Conservation (phyloP, 2,113 vertebrate species). For the Chunga burmeisteri region DNA sequence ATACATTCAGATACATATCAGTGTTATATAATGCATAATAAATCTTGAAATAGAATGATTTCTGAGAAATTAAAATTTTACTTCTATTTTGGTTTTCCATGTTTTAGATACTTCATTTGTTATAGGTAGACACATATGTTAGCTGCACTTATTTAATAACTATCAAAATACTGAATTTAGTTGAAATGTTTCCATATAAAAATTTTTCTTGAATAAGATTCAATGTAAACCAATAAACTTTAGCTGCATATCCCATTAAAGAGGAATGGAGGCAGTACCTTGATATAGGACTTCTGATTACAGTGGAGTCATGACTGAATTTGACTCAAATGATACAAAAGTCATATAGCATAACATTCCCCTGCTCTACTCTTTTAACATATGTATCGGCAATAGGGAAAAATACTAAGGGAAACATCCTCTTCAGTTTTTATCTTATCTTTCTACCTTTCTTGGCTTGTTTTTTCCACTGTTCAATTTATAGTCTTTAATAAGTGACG, state of each 20-base stretch:
- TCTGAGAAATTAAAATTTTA: neutral
- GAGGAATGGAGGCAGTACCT: neutral
- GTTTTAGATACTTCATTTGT: neutral
- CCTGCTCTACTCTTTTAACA: neutral
- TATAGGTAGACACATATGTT: neutral
- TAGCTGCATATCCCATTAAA: neutral
- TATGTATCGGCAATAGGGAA: neutral
- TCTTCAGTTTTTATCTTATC: neutral
- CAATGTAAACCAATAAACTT: neutral
- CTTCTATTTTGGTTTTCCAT: neutral
- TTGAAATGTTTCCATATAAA: neutral
- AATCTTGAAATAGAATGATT: neutral
- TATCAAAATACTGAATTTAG: neutral
- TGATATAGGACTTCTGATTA: neutral
- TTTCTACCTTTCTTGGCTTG: neutral
- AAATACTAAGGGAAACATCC: neutral
- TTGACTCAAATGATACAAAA: neutral
- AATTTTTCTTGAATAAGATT: neutral
- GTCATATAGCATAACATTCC: neutral
- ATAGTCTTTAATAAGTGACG: neutral
- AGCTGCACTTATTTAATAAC: neutral
- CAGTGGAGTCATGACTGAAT: neutral
- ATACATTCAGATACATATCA: neutral
- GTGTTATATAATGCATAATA: neutral
- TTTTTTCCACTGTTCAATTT: neutral